These are phyloP conservation scores for Linnaemya vulpina DNA, from an alignment of 2,888 invertebrate genomes.

Conservation along the genomic window DNA sequence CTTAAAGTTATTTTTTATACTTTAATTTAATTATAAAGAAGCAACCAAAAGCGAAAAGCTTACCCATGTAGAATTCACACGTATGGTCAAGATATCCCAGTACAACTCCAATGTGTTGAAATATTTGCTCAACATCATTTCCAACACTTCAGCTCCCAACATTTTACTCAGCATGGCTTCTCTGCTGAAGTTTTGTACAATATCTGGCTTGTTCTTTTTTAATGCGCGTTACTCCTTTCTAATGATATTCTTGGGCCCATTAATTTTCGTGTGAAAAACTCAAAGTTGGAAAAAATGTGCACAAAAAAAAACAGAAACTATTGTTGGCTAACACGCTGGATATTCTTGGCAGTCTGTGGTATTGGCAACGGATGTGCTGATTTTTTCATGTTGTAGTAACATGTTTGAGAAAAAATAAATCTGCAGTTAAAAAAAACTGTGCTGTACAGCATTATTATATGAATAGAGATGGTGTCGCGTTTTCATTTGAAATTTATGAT, in stretches of 20 bases:
- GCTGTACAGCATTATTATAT: conserved; percentile 72
- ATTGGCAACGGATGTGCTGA: conserved; percentile 71
- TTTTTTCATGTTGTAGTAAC: conserved; percentile 66
- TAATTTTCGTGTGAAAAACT: conserved; percentile 65
- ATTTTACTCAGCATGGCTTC: not conserved
- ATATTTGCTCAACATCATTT: conserved; percentile 53
- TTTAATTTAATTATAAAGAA: no score
- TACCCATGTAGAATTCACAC: not conserved
- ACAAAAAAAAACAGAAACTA: conserved; percentile 65
- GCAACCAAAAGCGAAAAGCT: not conserved
- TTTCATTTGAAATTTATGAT: conserved; percentile 78
- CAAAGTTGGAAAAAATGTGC: not conserved
- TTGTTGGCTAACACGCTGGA: conserved; percentile 62
- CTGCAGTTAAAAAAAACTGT: conserved; percentile 23
- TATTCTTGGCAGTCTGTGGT: conserved; percentile 55
- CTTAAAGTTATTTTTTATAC: no score
- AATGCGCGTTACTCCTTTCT: conserved; percentile 7
- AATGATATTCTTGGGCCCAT: conserved; percentile 68
- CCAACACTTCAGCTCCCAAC: not conserved
- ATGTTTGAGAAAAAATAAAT: conserved; percentile 52
- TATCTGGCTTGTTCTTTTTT: conserved; percentile 1
- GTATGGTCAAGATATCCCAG: not conserved
- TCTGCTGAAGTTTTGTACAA: conserved; percentile 8
- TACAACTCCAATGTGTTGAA: conserved; percentile 44
- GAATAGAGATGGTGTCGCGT: conserved; percentile 75